Base-by-base conservation (phyloP, 2,797 vertebrate genomes). In the Remorina albescens region DNA sequence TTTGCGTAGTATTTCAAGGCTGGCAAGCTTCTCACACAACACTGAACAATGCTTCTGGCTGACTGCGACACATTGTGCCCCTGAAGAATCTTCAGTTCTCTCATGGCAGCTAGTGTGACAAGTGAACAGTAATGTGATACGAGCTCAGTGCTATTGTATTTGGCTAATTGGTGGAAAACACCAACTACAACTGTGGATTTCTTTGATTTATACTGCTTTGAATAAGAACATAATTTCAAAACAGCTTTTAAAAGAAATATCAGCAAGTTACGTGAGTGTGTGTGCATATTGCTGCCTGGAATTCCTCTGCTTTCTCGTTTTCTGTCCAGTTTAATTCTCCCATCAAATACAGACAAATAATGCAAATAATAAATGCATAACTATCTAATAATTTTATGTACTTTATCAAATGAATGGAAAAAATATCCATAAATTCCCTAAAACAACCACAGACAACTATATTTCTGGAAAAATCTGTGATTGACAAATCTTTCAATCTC, bases 1-100 rank as follows among this genome's bases (percentile, higher is more conserved):
- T 57, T 37, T 54, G 37, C 49, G 39, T 37, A 56, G 16, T 30
- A 41, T 65, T 51, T 39, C 50, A 64, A 53, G 41, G n/a, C 15
- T 10, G 19, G 16, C 5, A 21, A 25, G 21, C 50, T 11, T 42
- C 47, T 55, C n/a, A 55, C n/a, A 8, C 9, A 25, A 51, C 19
- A 26, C 30, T 10, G 8, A 64, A 47, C 19, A 70, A 15, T 1
- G 4, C 55, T 54, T 59, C 37, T 51, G 41, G 18, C n/a, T 44
- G 21, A 44, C 39, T n/a, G 23, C 19, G 25, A 23, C 15, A 50
- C 54, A 18, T 30, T 30, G 25, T n/a, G 30, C 11, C n/a, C 15
- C 39, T 19, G 30, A 9, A 18, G 37, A 54, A 19, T 8, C 36
- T 18, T 18, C 10, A 18, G 11, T 42, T 44, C 15, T 41, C n/a